Conservation (phyloP, 2,888 invertebrate genomes). For the Incurvaria masculella region DNA sequence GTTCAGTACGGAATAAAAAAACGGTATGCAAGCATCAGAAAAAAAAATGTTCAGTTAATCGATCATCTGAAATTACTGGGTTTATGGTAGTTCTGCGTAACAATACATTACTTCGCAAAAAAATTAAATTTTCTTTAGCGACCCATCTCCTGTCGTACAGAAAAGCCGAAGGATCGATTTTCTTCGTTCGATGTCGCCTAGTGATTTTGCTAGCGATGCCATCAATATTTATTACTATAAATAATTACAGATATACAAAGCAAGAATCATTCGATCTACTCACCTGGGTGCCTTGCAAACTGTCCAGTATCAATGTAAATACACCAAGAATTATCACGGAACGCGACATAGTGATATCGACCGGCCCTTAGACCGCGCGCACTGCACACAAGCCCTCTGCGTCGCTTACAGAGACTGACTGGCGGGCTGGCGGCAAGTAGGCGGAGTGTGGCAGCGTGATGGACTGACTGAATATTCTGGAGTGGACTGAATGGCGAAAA, state of each 20-base stretch:
- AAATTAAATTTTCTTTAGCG: too few species aligned
- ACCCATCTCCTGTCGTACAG: not conserved
- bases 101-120: too few species aligned
- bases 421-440: too few species aligned
- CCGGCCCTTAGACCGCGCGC: constrained; percentile 41
- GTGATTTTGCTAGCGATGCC: not conserved
- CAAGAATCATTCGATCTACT: constrained; percentile 24
- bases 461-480: too few species aligned
- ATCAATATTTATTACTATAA: constrained; percentile 7
- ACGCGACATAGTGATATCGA: constrained; percentile 54
- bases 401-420: not conserved
- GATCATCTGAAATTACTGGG: too few species aligned
- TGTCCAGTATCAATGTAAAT: constrained; percentile 57
- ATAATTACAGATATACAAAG: constrained; percentile 16
- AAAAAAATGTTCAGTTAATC: too few species aligned
- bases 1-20: too few species aligned
- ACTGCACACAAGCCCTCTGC: constrained; percentile 15
- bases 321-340: constrained; percentile 60
- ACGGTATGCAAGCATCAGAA: too few species aligned
- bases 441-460: too few species aligned
- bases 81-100: too few species aligned
- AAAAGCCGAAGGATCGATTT: constrained; percentile 35
- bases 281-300: constrained; percentile 57
- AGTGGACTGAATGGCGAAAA: too few species aligned
- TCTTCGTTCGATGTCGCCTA: constrained; percentile 25